Percentiles rank a stretch among this genome's conserved stretches.
Conservation (phyloP, 1,140 invertebrate genomes). For the Macrosteles quadrilineatus region DNA sequence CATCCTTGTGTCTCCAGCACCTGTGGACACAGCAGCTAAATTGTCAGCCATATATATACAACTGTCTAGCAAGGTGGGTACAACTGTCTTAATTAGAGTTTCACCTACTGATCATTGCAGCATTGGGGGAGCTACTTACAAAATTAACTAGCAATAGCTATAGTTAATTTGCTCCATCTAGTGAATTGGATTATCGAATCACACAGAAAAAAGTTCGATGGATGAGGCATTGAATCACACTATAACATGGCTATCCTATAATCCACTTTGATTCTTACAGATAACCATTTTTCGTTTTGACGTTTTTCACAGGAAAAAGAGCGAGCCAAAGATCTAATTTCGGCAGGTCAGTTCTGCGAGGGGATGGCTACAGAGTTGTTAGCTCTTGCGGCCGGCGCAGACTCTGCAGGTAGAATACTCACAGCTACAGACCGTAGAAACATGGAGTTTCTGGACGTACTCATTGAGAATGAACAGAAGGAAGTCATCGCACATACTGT, state of each 20-base stretch:
- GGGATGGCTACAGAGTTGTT: slow-evolving; percentile 95
- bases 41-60: slow-evolving; percentile 90
- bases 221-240: too few relatives aligned
- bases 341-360: slow-evolving; percentile 94
- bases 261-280: too few relatives aligned
- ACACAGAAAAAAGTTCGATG: too few relatives aligned
- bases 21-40: slow-evolving; percentile 97
- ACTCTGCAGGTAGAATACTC: slow-evolving; percentile 88
- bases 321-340: slow-evolving; percentile 91
- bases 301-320: slow-evolving; percentile 86
- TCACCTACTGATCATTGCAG: too few relatives aligned
- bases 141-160: too few relatives aligned
- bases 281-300: too few relatives aligned
- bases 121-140: too few relatives aligned
- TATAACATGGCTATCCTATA: too few relatives aligned
- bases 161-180: too few relatives aligned
- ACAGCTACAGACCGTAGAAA: slow-evolving; percentile 90
- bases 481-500: slow-evolving; percentile 91
- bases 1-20: slow-evolving; percentile 93
- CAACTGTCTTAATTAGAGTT: too few relatives aligned
- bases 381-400: slow-evolving; percentile 88
- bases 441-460: slow-evolving; percentile 93
- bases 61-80: slow-evolving; percentile 75
- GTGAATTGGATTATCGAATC: too few relatives aligned
- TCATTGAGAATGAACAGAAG: slow-evolving; percentile 99